phyloP scores from a whole-genome alignment of 2,888 invertebrate species.

The Stictocephala bisonia region DNA sequence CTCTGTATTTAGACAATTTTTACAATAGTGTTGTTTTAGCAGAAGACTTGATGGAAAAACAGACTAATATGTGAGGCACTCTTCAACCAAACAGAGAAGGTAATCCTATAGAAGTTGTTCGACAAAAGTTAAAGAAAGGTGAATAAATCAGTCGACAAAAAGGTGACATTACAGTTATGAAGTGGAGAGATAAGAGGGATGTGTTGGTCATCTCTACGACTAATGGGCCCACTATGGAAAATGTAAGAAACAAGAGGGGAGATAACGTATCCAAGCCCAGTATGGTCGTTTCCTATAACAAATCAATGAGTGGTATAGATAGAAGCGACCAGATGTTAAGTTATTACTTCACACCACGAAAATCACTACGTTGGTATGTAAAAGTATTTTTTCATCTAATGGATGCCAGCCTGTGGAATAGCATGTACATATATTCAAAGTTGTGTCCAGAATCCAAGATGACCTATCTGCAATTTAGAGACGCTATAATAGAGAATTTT shows the following conservation, averaged over 20 bases:
- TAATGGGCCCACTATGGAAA: constrained; percentile 23
- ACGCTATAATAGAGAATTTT: constrained; percentile 12
- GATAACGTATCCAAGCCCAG: too few relatives aligned
- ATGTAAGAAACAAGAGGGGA: constrained; percentile 18
- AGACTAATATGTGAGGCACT: constrained; percentile 42
- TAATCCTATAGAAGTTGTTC: constrained; percentile 22
- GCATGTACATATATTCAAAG: constrained; percentile 33
- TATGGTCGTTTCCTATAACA: too few relatives aligned
- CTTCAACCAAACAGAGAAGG: constrained; percentile 7
- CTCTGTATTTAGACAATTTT: too few relatives aligned
- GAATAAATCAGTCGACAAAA: too few relatives aligned
- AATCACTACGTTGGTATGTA: constrained; percentile 32
- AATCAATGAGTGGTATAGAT: constrained; percentile 40
- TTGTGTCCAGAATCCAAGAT: constrained; percentile 29
- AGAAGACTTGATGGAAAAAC: constrained; percentile 20
- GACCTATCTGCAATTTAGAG: constrained; percentile 19
- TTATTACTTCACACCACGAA: constrained; percentile 25
- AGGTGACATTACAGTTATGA: too few relatives aligned
- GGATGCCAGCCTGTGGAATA: constrained; percentile 31
- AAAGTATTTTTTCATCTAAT: constrained; percentile 37
- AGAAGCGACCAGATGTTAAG: constrained; percentile 36
- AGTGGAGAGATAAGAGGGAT: too few relatives aligned
- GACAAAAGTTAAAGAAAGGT: constrained; percentile 27
- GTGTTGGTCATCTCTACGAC: constrained; percentile 35
- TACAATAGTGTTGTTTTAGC: constrained; percentile 37